Percentiles rank a stretch among this genome's conserved stretches.
phyloP scores from a whole-genome alignment of 2,113 vertebrate genomes.

The Fulmarus glacialis region DNA sequence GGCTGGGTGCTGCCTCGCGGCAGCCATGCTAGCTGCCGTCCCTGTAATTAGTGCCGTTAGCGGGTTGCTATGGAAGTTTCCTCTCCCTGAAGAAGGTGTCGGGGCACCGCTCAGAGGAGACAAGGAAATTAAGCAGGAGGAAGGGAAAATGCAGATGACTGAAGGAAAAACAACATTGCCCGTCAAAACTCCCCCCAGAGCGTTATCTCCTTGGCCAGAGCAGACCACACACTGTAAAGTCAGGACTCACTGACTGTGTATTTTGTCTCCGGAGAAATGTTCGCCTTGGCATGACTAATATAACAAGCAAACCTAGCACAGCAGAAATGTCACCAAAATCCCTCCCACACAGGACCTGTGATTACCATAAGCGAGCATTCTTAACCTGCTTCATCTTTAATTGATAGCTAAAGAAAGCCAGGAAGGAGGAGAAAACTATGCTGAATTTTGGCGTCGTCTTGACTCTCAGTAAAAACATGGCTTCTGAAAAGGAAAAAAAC shows the following conservation, averaged over 20 bases:
- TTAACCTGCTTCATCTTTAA: slow-evolving; percentile 10
- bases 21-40: background rate
- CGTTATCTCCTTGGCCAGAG: background rate
- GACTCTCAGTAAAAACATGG: background rate
- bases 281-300: background rate
- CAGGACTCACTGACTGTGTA: background rate
- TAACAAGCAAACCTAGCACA: background rate
- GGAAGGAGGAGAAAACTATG: background rate
- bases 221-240: background rate
- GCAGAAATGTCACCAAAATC: slow-evolving; percentile 10
- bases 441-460: background rate
- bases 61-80: background rate
- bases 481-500: background rate
- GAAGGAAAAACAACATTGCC: background rate
- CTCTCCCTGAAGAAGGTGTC: background rate
- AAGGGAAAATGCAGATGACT: background rate
- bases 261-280: background rate
- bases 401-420: background rate
- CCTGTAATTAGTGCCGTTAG: background rate
- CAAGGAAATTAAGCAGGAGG: background rate
- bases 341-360: background rate
- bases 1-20: background rate
- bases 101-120: background rate
- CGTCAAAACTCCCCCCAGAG: background rate
- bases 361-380: background rate